A percentile compares a stretch with the other conserved stretches of the same genome.
Conservation (phyloP, 2,888 invertebrate genomes). For the Eupithecia abbreviata region DNA sequence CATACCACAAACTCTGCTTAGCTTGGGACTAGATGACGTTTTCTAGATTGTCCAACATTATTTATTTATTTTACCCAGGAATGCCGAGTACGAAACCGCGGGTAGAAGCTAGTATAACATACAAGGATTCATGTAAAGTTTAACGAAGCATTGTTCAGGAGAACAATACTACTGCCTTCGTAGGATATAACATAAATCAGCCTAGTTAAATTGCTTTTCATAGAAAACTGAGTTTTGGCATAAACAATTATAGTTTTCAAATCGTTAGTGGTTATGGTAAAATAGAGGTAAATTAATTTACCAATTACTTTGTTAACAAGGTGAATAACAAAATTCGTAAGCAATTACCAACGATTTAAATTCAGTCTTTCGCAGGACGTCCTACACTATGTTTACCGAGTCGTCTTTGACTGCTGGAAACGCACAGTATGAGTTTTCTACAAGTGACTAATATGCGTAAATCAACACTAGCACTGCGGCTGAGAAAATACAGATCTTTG, state of each 20-base stretch:
- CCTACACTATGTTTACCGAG: too few relatives aligned
- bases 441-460: too few relatives aligned
- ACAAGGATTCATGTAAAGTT: slow-evolving; percentile 34
- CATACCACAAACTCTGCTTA: too few relatives aligned
- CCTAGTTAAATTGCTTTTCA: slow-evolving; percentile 38
- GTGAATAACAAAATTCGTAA: neutral
- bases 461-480: too few relatives aligned
- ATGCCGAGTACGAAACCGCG: neutral
- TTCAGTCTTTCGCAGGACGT: too few relatives aligned
- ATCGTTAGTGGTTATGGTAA: neutral
- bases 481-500: too few relatives aligned
- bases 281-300: neutral
- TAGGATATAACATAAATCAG: slow-evolving; percentile 50
- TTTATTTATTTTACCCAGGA: neutral
- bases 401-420: too few relatives aligned
- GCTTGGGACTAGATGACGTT: too few relatives aligned
- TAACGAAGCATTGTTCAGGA: slow-evolving; percentile 66
- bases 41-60: too few relatives aligned
- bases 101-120: neutral
- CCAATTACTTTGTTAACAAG: neutral
- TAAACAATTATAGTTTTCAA: slow-evolving; percentile 18
- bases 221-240: slow-evolving; percentile 38
- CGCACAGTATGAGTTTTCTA: too few relatives aligned
- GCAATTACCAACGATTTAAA: too few relatives aligned
- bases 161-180: slow-evolving; percentile 54